phyloP scores from a whole-genome alignment of 2,113 vertebrate species.

The Heloderma charlesbogerti region DNA sequence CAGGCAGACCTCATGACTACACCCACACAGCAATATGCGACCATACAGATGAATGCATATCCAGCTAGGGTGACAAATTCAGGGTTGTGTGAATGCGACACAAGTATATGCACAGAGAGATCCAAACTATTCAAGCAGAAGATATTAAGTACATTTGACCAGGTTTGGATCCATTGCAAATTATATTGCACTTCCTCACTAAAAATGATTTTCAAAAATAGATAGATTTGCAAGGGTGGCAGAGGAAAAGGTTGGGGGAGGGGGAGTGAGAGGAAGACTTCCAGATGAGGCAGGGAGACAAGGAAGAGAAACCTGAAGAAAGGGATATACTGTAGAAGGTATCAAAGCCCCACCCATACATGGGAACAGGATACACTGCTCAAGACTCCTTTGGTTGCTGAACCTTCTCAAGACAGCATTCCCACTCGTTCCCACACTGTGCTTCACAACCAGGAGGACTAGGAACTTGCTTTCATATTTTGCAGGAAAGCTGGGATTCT shows the following conservation, averaged over 20 bases:
- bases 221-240: background rate
- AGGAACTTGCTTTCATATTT: slow-evolving; percentile 14
- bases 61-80: background rate
- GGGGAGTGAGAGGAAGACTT: background rate
- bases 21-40: slow-evolving; percentile 1
- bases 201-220: background rate
- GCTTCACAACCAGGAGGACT: background rate
- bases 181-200: background rate
- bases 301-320: background rate
- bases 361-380: background rate
- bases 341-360: background rate
- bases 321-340: background rate
- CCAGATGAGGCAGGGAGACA: background rate
- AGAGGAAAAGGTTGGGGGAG: no score
- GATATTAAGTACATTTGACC: background rate
- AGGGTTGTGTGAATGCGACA: background rate
- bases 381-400: background rate
- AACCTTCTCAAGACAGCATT: background rate
- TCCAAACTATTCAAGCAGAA: background rate
- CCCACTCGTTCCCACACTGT: background rate
- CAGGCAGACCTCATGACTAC: slow-evolving; percentile 9
- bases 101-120: background rate
- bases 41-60: background rate
- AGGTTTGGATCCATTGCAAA: background rate
- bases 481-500: background rate